These are phyloP conservation scores for Monoplex corrugatus DNA, from an alignment of 2,888 invertebrate genomes.

Conservation along the genomic window DNA sequence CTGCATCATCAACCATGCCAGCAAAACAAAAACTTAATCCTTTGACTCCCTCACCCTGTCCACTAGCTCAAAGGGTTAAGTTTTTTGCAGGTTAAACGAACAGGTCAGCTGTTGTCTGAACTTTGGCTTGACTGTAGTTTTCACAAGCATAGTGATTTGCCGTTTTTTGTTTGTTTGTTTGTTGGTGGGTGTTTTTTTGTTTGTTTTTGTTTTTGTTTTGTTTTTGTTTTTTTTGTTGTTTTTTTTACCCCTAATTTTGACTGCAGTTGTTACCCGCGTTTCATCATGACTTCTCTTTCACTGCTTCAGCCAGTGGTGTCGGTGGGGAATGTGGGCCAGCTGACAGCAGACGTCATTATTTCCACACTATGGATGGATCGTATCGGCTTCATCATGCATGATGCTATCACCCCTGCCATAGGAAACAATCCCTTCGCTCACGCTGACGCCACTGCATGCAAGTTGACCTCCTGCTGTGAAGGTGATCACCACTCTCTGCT, in stretches of 20 bases:
- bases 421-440: constrained; percentile 90
- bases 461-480: constrained; percentile 79
- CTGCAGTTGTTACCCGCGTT: too few relatives aligned
- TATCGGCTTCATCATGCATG: constrained; percentile 88
- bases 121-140: too few relatives aligned
- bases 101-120: too few relatives aligned
- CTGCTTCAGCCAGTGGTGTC: constrained; percentile 88
- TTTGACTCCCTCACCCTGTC: too few relatives aligned
- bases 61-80: too few relatives aligned
- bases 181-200: background rate
- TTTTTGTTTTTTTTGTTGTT: too few relatives aligned
- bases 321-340: constrained; percentile 95
- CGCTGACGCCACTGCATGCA: constrained; percentile 66
- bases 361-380: constrained; percentile 86
- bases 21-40: too few relatives aligned
- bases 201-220: background rate
- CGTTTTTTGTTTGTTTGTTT: too few relatives aligned
- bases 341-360: constrained; percentile 91
- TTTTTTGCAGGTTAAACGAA: too few relatives aligned
- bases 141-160: too few relatives aligned
- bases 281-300: background rate
- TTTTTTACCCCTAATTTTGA: too few relatives aligned
- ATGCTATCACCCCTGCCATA: constrained; percentile 89
- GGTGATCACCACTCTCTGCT: constrained; percentile 71
- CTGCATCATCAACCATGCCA: too few relatives aligned